Evolutionary conservation across 1,140 invertebrate genomes (phyloP), one percentile per base, ranked within the genome.

Genomic region (Sycophaga agraensis): DNA sequence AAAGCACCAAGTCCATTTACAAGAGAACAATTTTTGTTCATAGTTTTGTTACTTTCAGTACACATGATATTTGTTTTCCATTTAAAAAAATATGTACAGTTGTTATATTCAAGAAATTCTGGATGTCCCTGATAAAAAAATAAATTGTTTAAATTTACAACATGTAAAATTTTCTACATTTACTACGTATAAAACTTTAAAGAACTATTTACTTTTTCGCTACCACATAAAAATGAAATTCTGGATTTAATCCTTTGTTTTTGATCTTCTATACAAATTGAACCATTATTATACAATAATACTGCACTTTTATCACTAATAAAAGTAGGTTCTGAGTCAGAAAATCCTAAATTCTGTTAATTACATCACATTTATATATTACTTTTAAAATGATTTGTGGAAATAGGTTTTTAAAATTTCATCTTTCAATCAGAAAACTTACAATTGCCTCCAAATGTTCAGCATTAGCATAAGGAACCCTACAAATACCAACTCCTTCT

Each of bases 291-390:
- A 49, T 84, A 84, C 26, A 73, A 68, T 51, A 84, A 72, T 49
- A 79, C 59, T 14, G 72, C 66, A 65, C 69, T 62, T 42, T 68
- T 39, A 40, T 74, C 71, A 64, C 72, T 75, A 53, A 67, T 66
- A 16, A 70, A 55, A 61, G 62, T 50, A 22, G 78, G 73, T 39
- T 64, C 74, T 3, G 73, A 64, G 53, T 74, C 56, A 19, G 76
- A 75, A 64, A 78, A 81, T 16, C 83, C 83, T 51, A 84, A 74
- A 71, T 75, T 84, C 82, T 83, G 54, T n/a, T n/a, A n/a, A n/a
- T n/a, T n/a, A n/a, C n/a, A n/a, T n/a, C n/a, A n/a, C n/a, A n/a
- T n/a, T n/a, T n/a, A n/a, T n/a, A n/a, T n/a, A n/a, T n/a, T n/a
- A n/a, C n/a, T n/a, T n/a, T n/a, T n/a, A n/a, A n/a, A n/a, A n/a